Evolutionary conservation across 92 coral and sea anemone species (phyloP), one percentile per base, ranked within the genome.

Genomic region (Palythoa heliodiscus): DNA sequence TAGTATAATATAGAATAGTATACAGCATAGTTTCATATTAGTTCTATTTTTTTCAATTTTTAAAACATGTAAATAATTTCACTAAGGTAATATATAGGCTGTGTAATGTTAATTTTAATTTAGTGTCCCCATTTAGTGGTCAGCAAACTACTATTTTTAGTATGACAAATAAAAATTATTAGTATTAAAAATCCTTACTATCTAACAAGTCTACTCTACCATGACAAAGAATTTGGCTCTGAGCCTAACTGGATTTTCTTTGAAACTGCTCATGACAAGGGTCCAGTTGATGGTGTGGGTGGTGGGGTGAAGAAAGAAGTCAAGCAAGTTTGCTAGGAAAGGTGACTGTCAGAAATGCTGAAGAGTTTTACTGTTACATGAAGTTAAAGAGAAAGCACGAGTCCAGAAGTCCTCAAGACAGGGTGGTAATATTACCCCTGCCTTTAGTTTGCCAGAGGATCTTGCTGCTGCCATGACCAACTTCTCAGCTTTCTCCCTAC

Each of bases 161-260:
- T 5, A 17, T 61, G 69, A 61, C 14, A 17, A 17, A 17, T 6
- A 6, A 61, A 11, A 11, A 5, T 52, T 11, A 11, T 11, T 5
- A 52, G n/a, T n/a, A 5, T 52, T 52, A 52, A 52, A 5, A 52
- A 61, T 61, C 69, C 8, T 61, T 61, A 61, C 69, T 13, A 61
- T 61, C 69, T 13, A 61, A 61, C 69, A 61, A 61, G 11, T 61
- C 69, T 61, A 61, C 69, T 61, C 69, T 80, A 50, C 54, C 92
- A 86, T 37, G 37, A 87, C 77, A 12, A 69, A 40, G 92, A 87
- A 57, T 90, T 90, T 69, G 72, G 52, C 9, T 9, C 12, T 75
- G 83, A 82, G 55, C 84, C 92, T 15, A 69, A 78, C 7, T 87
- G 92, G 90, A 90, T 69, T 76, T 64, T 86, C 70, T 86, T 86